Conservation (phyloP, 2,113 vertebrate genomes). For the Setophaga coronata region DNA sequence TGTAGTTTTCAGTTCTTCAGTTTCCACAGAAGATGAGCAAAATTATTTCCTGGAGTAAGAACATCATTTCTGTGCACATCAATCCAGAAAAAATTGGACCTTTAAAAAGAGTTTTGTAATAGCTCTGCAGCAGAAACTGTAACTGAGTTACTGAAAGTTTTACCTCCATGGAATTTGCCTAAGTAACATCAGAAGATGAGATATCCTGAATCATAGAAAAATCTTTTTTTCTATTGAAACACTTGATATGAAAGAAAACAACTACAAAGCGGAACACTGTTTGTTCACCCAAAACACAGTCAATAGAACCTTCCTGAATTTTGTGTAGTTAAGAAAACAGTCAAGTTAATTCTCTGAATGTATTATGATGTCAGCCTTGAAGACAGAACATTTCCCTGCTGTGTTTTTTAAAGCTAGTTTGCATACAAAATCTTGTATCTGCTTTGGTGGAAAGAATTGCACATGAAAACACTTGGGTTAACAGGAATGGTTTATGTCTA, state of each 20-base stretch:
- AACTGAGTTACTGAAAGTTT: background rate
- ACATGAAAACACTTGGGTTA: background rate
- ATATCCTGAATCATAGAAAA: background rate
- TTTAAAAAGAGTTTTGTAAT: background rate
- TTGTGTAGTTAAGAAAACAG: background rate
- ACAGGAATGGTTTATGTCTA: background rate
- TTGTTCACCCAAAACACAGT: background rate
- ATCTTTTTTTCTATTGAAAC: background rate
- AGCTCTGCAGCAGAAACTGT: background rate
- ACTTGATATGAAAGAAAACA: background rate
- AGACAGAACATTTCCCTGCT: background rate
- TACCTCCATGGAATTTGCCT: background rate
- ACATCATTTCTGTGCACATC: background rate
- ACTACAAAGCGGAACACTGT: accelerated
- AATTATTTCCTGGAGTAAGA: background rate
- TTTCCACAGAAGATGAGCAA: background rate
- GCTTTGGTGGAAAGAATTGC: background rate
- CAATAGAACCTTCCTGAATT: background rate
- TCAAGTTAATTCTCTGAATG: background rate
- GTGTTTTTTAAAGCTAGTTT: background rate
- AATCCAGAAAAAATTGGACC: background rate
- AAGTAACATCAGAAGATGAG: background rate
- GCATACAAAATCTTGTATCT: background rate
- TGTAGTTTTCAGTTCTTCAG: background rate
- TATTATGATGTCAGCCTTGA: background rate